These are phyloP conservation scores for Nemoura dubitans DNA, from an alignment of 2,888 invertebrate species.

Conservation along the genomic window DNA sequence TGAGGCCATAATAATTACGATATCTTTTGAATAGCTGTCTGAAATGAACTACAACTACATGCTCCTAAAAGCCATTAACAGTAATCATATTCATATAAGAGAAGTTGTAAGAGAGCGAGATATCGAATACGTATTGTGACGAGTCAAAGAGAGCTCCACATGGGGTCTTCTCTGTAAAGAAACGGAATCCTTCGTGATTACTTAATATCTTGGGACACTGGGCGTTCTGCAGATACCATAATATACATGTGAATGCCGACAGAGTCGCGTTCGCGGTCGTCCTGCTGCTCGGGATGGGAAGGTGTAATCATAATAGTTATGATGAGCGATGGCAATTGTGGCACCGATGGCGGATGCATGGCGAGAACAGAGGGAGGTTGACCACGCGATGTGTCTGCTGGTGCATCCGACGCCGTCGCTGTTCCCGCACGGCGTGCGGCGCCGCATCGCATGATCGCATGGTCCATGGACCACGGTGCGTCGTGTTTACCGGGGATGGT, in stretches of 20 bases:
- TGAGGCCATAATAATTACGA: constrained; percentile 31
- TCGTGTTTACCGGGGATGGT: not conserved
- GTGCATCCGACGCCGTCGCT: not conserved
- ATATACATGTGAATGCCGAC: not conserved
- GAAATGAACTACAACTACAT: constrained; percentile 21
- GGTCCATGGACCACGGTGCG: not conserved
- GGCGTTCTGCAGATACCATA: not conserved
- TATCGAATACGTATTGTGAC: constrained; percentile 1
- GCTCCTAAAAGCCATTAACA: constrained; percentile 29
- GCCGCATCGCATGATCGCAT: not conserved
- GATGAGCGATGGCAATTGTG: not conserved
- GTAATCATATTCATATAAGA: constrained; percentile 33
- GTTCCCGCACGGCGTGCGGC: not conserved
- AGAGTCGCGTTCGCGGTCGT: not conserved
- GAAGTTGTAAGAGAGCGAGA: constrained; percentile 9
- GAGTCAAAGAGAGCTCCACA: not conserved
- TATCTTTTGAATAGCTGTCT: constrained; percentile 35
- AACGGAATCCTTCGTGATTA: constrained; percentile 5
- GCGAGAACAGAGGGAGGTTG: constrained; percentile 19
- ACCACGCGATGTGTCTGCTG: not conserved
- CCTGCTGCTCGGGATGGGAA: constrained; percentile 1
- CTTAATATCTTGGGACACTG: constrained; percentile 9
- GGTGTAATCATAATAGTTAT: constrained; percentile 24
- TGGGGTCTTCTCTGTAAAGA: constrained; percentile 17
- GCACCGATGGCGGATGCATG: constrained; percentile 13